These are phyloP conservation scores for Vandiemenella viatica DNA, from an alignment of 2,888 invertebrate species.

Conservation along the genomic window DNA sequence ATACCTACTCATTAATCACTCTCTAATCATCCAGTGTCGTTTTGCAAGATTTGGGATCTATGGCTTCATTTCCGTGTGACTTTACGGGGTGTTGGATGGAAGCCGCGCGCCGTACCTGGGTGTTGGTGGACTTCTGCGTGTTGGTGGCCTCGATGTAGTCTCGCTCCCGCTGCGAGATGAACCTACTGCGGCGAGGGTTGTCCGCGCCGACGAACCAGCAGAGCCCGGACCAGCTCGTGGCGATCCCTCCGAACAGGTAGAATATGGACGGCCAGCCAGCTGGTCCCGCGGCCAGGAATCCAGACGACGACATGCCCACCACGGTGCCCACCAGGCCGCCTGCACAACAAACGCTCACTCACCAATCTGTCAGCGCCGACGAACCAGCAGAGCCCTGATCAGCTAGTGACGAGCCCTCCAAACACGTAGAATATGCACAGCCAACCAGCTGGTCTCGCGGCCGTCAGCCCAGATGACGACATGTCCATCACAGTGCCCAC, in stretches of 20 bases:
- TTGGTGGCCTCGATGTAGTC: conserved; percentile 47
- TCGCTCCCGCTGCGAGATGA: conserved; percentile 42
- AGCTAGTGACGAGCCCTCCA: conserved; percentile 44
- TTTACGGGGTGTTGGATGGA: too few species aligned
- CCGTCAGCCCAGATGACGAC: conserved; percentile 54
- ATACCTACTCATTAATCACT: too few species aligned
- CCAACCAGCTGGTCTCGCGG: conserved; percentile 56
- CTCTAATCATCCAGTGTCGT: too few species aligned
- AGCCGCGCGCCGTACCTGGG: too few species aligned
- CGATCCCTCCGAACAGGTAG: conserved; percentile 52
- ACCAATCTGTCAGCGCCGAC: conserved; percentile 50
- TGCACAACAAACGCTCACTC: too few species aligned
- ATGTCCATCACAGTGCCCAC: conserved; percentile 64
- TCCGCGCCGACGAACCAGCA: conserved; percentile 49
- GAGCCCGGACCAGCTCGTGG: conserved; percentile 38
- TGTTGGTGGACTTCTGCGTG: too few species aligned
- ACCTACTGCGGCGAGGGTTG: conserved; percentile 42
- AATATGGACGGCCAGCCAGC: conserved; percentile 68
- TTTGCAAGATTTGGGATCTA: too few species aligned
- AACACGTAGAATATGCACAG: conserved; percentile 61
- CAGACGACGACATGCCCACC: conserved; percentile 55
- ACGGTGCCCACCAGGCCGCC: conserved; percentile 70
- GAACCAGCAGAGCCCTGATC: conserved; percentile 40
- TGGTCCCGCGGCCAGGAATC: conserved; percentile 46
- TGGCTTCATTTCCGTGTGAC: too few species aligned